Percentiles rank a stretch among this genome's conserved stretches.
phyloP scores from a whole-genome alignment of 2,113 vertebrate genomes.

The Meleagris gallopavo region DNA sequence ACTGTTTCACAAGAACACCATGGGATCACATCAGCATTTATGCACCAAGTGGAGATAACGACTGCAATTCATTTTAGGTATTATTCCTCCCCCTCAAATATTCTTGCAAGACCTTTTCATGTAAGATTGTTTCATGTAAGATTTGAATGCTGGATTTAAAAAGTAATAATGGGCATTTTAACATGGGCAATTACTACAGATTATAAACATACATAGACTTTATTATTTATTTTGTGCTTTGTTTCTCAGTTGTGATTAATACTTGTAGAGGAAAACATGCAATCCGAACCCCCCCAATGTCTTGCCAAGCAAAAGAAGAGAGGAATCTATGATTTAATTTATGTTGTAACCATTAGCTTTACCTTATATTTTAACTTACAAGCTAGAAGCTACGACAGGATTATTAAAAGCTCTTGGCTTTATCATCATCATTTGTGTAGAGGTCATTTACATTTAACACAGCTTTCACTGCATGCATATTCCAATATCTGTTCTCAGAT shows the following conservation, averaged over 20 bases:
- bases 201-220: background rate
- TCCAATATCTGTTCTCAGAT: background rate
- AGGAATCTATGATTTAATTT: background rate
- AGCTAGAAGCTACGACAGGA: background rate
- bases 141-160: background rate
- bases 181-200: background rate
- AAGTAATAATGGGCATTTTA: background rate
- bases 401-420: background rate
- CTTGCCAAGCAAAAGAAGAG: background rate
- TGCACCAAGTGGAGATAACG: background rate
- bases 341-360: background rate
- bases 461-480: background rate
- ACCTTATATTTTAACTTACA: background rate
- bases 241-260: background rate
- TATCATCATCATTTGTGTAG: background rate
- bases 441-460: background rate
- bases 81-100: fast-evolving
- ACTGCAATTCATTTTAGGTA: background rate
- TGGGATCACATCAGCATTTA: background rate
- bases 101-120: background rate
- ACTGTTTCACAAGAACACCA: background rate
- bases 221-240: background rate
- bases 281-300: background rate
- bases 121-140: background rate
- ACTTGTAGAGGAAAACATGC: background rate